A percentile compares a stretch with the other conserved stretches of the same genome.
These are phyloP conservation scores for Agrochola lota DNA, from an alignment of 2,888 invertebrate genomes.

Conservation along the genomic window DNA sequence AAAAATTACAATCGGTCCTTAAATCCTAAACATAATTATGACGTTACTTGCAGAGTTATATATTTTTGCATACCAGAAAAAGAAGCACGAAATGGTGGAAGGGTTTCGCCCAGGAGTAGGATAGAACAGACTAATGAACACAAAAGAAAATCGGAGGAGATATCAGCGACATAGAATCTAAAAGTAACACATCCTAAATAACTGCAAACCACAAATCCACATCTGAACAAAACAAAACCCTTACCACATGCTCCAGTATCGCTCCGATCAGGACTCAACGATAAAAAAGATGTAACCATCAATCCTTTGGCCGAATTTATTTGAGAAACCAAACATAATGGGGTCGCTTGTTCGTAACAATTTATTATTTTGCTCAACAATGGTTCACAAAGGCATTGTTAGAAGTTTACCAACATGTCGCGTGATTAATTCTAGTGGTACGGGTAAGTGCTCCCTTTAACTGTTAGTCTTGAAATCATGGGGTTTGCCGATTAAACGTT, in stretches of 20 bases:
- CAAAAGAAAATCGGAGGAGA: neutral
- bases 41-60: no score
- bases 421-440: conserved; percentile 88
- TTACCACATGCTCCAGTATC: conserved; percentile 56
- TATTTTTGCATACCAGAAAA: neutral
- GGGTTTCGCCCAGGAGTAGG: fast-evolving
- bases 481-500: conserved; percentile 53
- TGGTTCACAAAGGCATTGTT: conserved; percentile 79
- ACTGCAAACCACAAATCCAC: conserved; percentile 13
- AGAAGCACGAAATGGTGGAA: neutral
- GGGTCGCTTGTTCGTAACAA: conserved; percentile 68
- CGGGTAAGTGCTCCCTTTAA: conserved; percentile 80
- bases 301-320: conserved; percentile 81
- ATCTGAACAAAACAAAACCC: conserved; percentile 19
- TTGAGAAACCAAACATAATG: conserved; percentile 76
- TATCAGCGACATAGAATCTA: no score
- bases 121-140: neutral
- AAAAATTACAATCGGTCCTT: no score
- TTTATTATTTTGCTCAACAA: conserved; percentile 76
- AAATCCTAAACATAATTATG: neutral
- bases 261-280: conserved; percentile 58
- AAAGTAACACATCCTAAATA: neutral
- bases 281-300: conserved; percentile 78
- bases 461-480: conserved; percentile 57
- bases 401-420: conserved; percentile 88